Evolutionary conservation across 1,140 invertebrate species (phyloP).

Genomic region (Xylocopa sonorina): DNA sequence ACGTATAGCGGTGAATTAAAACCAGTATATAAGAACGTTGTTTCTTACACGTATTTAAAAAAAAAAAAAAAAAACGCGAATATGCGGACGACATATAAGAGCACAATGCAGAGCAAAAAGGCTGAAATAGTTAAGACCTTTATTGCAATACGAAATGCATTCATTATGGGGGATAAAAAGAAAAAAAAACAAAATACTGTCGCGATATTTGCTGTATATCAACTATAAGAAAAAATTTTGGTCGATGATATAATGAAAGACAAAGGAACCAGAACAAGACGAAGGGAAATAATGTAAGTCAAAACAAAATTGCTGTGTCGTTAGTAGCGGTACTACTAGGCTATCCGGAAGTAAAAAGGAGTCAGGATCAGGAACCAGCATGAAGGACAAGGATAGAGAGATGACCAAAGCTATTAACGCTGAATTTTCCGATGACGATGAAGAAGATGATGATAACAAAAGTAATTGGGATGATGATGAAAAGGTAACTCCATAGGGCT

Average conservation of each 20-base stretch:
- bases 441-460: conserved; percentile 77
- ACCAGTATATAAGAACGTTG: conserved; percentile 58
- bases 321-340: conserved; percentile 80
- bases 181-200: conserved; percentile 69
- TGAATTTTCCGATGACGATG: conserved; percentile 80
- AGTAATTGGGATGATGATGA: conserved; percentile 78
- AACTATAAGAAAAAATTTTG: conserved; percentile 69
- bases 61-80: too few species aligned
- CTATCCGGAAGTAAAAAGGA: conserved; percentile 82
- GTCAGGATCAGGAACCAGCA: conserved; percentile 75
- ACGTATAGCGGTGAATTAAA: conserved; percentile 60
- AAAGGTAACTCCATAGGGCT: conserved; percentile 71
- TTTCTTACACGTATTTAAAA: conserved; percentile 61
- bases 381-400: conserved; percentile 81
- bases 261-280: conserved; percentile 67
- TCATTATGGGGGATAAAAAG: conserved; percentile 67
- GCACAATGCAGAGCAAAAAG: conserved; percentile 63
- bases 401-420: conserved; percentile 81
- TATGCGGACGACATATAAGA: conserved; percentile 57
- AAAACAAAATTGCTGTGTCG: conserved; percentile 79
- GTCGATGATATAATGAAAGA: conserved; percentile 68
- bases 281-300: conserved; percentile 76
- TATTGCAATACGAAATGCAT: conserved; percentile 66
- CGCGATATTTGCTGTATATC: conserved; percentile 70
- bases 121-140: conserved; percentile 66